A percentile compares a stretch with the other conserved stretches of the same genome.
phyloP scores from a whole-genome alignment of 2,797 vertebrate genomes.

The Enteromius fasciolatus region DNA sequence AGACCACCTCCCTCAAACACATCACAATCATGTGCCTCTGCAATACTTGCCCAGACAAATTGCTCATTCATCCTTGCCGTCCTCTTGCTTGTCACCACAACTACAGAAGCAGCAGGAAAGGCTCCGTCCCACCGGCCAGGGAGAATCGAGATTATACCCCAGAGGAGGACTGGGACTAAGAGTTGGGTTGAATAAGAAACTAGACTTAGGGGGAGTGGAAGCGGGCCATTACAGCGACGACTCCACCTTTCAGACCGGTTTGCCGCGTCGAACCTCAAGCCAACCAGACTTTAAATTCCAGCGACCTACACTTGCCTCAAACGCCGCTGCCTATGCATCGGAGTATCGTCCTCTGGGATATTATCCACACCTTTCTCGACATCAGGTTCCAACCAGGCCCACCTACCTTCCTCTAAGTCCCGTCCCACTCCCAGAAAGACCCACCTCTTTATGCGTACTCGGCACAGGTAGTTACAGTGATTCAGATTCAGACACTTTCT shows the following conservation, averaged over 20 bases:
- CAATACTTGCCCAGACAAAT: slow-evolving; percentile 68
- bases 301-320: slow-evolving; percentile 73
- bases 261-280: slow-evolving; percentile 84
- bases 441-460: slow-evolving; percentile 65
- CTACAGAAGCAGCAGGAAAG: slow-evolving; percentile 64
- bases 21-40: slow-evolving; percentile 54
- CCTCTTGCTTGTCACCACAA: slow-evolving; percentile 66
- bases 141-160: slow-evolving; percentile 62
- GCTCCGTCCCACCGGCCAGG: slow-evolving; percentile 60
- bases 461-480: slow-evolving; percentile 87
- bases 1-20: slow-evolving; percentile 73
- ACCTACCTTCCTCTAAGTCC: slow-evolving; percentile 78
- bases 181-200: slow-evolving; percentile 60
- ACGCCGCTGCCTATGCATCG: slow-evolving; percentile 71
- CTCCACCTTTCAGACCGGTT: slow-evolving; percentile 74
- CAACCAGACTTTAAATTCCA: slow-evolving; percentile 88
- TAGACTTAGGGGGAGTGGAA: slow-evolving; percentile 68
- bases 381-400: slow-evolving; percentile 71
- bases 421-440: slow-evolving; percentile 69
- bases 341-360: slow-evolving; percentile 91
- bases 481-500: slow-evolving; percentile 87
- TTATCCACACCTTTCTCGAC: slow-evolving; percentile 82
- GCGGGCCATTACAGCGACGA: slow-evolving; percentile 80
- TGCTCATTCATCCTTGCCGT: slow-evolving; percentile 36
- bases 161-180: slow-evolving; percentile 50